Conservation (phyloP, 2,797 vertebrate genomes). For the Leptatherina wallacei region DNA sequence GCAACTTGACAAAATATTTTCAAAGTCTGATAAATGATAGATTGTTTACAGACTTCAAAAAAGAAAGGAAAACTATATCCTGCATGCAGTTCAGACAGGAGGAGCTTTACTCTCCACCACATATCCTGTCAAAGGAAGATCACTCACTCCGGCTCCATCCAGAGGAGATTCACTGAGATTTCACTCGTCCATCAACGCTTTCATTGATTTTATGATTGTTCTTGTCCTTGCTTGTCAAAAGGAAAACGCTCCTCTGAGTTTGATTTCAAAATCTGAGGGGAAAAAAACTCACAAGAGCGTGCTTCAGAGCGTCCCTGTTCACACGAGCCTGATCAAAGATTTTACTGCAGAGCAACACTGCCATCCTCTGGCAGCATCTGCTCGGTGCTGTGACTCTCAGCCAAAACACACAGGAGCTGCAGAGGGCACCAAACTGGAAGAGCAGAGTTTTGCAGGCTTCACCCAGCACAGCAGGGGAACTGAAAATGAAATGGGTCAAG, state of each 20-base stretch:
- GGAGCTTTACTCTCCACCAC: conserved; percentile 34
- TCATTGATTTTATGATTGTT: conserved; percentile 66
- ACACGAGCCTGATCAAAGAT: not conserved
- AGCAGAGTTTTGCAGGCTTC: conserved; percentile 26
- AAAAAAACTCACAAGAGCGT: conserved; percentile 29
- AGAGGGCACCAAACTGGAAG: conserved; percentile 43
- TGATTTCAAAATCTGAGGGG: conserved; percentile 49
- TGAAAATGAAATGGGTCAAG: conserved; percentile 75
- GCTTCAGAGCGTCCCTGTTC: conserved; percentile 1
- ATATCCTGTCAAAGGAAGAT: conserved; percentile 46
- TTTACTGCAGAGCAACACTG: conserved; percentile 74
- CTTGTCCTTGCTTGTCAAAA: conserved; percentile 67
- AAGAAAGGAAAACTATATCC: conserved; percentile 15
- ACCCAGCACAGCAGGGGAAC: conserved; percentile 41
- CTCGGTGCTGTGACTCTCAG: not conserved
- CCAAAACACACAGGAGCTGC: conserved; percentile 5
- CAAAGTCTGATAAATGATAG: conserved; percentile 25
- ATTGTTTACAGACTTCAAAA: conserved; percentile 24
- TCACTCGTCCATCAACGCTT: conserved; percentile 60
- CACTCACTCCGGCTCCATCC: conserved; percentile 41
- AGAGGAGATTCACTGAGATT: conserved; percentile 49
- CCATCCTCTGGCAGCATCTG: conserved; percentile 68
- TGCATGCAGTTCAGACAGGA: conserved; percentile 18
- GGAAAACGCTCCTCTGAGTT: conserved; percentile 51
- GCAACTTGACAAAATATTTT: conserved; percentile 29